These are phyloP conservation scores for Drosophila guanche DNA, from an alignment of 1,140 invertebrate species.

Conservation along the genomic window DNA sequence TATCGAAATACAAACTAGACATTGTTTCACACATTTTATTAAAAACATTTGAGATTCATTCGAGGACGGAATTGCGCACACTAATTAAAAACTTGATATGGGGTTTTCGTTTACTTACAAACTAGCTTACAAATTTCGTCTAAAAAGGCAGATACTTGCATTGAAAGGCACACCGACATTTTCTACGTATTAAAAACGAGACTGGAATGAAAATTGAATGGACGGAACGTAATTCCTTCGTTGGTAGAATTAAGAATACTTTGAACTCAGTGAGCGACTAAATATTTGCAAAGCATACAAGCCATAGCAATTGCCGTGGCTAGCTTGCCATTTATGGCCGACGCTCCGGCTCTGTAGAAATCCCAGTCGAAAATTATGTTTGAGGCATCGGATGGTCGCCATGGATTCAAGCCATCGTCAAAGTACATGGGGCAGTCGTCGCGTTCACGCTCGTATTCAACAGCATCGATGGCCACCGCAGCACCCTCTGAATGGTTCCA, in stretches of 20 bases:
- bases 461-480: constrained; percentile 93
- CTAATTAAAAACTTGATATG: constrained; percentile 19
- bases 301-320: constrained; percentile 8
- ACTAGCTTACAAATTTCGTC: constrained; percentile 39
- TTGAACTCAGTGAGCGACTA: constrained; percentile 31
- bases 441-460: constrained; percentile 96
- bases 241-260: constrained; percentile 26
- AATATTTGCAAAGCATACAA: constrained; percentile 20
- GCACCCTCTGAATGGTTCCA: constrained; percentile 95
- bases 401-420: constrained; percentile 95
- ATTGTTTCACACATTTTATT: constrained; percentile 39
- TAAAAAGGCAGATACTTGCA: constrained; percentile 25
- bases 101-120: constrained; percentile 32
- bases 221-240: constrained; percentile 25
- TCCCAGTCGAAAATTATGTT: constrained; percentile 87
- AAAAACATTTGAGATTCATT: constrained; percentile 66
- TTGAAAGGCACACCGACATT: constrained; percentile 39
- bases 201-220: constrained; percentile 19
- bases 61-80: constrained; percentile 45
- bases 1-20: constrained; percentile 25
- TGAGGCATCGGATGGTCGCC: constrained; percentile 88
- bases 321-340: constrained; percentile 10
- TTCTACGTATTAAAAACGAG: constrained; percentile 10
- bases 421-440: constrained; percentile 98
- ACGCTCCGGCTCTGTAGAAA: constrained; percentile 71